Percentiles rank a stretch among this genome's conserved stretches.
Evolutionary conservation across 2,113 vertebrate species (phyloP).

Genomic region (Tyrannus savana): DNA sequence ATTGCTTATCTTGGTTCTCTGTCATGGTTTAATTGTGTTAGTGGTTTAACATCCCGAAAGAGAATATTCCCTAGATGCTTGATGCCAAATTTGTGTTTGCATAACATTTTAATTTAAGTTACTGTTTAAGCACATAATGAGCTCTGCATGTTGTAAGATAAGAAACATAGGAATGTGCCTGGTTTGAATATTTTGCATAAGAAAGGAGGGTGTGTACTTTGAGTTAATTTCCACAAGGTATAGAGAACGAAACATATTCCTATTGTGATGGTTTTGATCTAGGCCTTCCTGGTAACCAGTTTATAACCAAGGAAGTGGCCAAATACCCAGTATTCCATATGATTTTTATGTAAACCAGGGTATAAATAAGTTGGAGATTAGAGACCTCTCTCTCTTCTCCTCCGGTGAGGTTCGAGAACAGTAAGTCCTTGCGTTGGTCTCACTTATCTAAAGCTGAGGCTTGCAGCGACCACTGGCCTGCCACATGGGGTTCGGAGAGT

Average conservation of each 20-base stretch:
- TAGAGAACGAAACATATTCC: not conserved
- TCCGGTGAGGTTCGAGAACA: too few relatives aligned
- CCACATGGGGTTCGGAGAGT: too few relatives aligned
- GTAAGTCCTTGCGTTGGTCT: too few relatives aligned
- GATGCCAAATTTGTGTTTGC: not conserved
- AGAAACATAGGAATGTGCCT: not conserved
- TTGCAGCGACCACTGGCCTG: too few relatives aligned
- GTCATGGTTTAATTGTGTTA: not conserved
- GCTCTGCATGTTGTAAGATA: not conserved
- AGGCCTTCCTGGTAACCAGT: too few relatives aligned
- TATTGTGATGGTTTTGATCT: too few relatives aligned
- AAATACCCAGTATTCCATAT: too few relatives aligned
- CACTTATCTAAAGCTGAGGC: too few relatives aligned
- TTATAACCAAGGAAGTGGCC: too few relatives aligned
- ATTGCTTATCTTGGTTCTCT: not conserved
- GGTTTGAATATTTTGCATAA: not conserved
- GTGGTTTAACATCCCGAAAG: not conserved
- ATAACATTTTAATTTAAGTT: conserved; percentile 15
- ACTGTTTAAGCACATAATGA: not conserved
- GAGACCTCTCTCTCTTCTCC: too few relatives aligned
- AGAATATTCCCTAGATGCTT: not conserved
- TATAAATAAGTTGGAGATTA: too few relatives aligned
- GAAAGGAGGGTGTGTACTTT: not conserved
- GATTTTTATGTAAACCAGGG: too few relatives aligned
- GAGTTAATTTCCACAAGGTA: not conserved